Conservation (phyloP, 2,888 invertebrate species). For the Rhagium mordax region DNA sequence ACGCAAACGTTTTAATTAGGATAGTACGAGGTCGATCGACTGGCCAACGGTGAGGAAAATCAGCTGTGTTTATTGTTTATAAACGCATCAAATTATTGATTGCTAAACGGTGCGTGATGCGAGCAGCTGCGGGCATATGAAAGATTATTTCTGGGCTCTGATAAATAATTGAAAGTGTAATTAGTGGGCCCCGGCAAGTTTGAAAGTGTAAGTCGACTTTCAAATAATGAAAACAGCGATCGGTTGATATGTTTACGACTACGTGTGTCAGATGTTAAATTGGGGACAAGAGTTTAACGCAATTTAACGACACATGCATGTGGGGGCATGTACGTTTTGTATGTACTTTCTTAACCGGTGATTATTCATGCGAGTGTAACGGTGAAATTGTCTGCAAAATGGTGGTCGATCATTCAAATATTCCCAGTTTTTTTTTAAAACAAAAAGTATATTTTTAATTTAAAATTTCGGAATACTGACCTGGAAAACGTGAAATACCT, state of each 20-base stretch:
- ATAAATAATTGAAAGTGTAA: constrained; percentile 16
- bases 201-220: constrained; percentile 23
- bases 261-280: background rate
- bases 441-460: too few species aligned
- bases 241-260: background rate
- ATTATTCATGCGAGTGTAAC: too few species aligned
- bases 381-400: too few species aligned
- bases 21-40: too few species aligned
- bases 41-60: too few species aligned
- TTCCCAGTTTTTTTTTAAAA: too few species aligned
- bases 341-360: background rate
- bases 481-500: too few species aligned
- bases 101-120: background rate
- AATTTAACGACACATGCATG: too few species aligned
- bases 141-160: constrained; percentile 2
- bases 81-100: background rate
- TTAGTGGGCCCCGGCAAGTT: constrained; percentile 1
- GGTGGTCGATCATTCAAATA: too few species aligned
- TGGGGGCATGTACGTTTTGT: too few species aligned
- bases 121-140: background rate
- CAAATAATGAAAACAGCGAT: background rate
- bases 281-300: background rate
- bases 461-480: too few species aligned
- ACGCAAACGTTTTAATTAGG: too few species aligned
- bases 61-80: background rate